phyloP scores from a whole-genome alignment of 2,797 vertebrate genomes.

The Thripadectes ignobilis region DNA sequence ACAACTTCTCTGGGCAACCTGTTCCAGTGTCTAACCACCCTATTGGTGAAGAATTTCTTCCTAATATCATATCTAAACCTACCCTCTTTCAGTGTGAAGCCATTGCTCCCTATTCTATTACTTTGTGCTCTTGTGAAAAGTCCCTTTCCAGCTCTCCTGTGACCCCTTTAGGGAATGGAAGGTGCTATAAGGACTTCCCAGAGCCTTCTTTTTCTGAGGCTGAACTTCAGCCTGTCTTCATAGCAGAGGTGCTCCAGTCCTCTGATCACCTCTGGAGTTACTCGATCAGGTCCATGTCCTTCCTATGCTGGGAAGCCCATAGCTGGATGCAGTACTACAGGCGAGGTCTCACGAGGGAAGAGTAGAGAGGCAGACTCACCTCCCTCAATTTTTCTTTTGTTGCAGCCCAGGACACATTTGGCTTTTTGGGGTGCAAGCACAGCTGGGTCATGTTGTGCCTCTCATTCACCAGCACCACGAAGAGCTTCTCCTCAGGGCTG shows the following conservation, averaged over 20 bases:
- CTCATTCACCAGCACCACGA: neutral
- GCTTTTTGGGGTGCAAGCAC: neutral
- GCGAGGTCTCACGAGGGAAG: neutral
- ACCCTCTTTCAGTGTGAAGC: neutral
- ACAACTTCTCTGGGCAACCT: neutral
- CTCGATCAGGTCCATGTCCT: neutral
- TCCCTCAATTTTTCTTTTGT: neutral
- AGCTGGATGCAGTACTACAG: neutral
- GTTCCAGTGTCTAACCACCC: neutral
- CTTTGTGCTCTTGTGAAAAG: neutral
- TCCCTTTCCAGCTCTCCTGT: neutral
- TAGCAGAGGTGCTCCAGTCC: neutral
- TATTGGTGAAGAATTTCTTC: neutral
- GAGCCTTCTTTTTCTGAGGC: neutral
- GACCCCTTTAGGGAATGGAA: neutral
- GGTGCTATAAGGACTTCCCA: neutral
- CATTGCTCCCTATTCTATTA: fast-evolving
- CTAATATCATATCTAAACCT: neutral
- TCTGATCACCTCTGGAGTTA: neutral
- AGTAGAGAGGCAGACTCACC: neutral
- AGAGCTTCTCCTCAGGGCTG: neutral
- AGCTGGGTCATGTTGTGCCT: neutral
- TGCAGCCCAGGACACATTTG: neutral
- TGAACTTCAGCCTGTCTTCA: neutral
- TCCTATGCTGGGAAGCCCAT: fast-evolving